Base-by-base conservation (phyloP, 2,113 vertebrate species). In the Catharus bicknelli region DNA sequence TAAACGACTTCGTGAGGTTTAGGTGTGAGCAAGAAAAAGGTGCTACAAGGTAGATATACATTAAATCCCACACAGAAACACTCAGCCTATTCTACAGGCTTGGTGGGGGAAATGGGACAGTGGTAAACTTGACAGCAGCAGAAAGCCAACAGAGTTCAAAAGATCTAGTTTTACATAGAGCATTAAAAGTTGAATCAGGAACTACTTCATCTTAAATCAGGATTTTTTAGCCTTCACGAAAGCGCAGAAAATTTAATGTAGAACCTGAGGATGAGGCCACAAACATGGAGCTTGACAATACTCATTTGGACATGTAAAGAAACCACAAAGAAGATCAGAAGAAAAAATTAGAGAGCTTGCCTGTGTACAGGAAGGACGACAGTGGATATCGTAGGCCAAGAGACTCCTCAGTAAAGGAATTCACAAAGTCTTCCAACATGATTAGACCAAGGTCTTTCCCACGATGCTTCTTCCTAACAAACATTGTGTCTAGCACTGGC, bases 371-470 rank as follows among this genome's bases (percentile, higher is more conserved):
- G 32, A 98, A 95, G 30, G 96, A 32, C 1, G 98, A 97, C 51
- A 99, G 84, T 1, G 99, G 99, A 82, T 98, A 99, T 57, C 96
- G 96, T 36, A 99, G 90, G 48, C 99, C 99, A 63, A 99, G 96
- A 4, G 36, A 20, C 7, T 97, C 94, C 50, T 98, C 98, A 81
- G 93, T 93, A 93, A 98, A 99, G 54, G 97, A 98, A 82, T 97
- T 95, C 80, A 99, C 98, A 93, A 98, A 99, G 94, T 99, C 98
- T 91, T 99, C 98, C 88, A 99, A 94, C 66, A 99, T 99, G 16
- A 97, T 95, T 32, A 99, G 88, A 5, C 97, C 98, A 78, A 93
- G 94, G 55, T 98, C 98, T 72, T 91, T 98, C 38, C 95, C 97
- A 91, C 97, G 97, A 42, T 98, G 93, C 77, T 95, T 90, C 86